A percentile compares a stretch with the other conserved stretches of the same genome.
Conservation (phyloP, 2,113 vertebrate genomes). For the Ifrita kowaldi region DNA sequence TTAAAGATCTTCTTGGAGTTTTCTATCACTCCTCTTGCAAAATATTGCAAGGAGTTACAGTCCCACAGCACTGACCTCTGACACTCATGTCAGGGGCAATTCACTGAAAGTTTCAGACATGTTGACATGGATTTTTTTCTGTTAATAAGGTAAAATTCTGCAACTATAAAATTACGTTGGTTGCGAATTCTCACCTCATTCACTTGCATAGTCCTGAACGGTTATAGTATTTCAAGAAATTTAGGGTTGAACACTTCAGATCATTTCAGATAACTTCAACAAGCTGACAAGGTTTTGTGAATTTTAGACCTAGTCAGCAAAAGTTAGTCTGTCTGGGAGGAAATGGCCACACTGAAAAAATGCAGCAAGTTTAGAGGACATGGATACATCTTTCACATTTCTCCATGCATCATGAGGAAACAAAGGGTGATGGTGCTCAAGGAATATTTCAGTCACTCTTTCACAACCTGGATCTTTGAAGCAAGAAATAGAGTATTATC, state of each 20-base stretch:
- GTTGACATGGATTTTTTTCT: not conserved
- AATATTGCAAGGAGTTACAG: not conserved
- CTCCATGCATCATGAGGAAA: not conserved
- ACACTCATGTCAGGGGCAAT: not conserved
- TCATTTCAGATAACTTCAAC: not conserved
- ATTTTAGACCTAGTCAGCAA: not conserved
- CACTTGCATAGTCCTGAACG: not conserved
- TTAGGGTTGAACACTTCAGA: not conserved
- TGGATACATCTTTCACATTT: not conserved
- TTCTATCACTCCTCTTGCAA: not conserved
- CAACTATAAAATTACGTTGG: not conserved
- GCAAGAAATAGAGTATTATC: not conserved
- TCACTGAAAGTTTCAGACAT: not conserved
- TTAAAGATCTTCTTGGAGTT: not conserved
- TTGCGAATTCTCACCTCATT: not conserved
- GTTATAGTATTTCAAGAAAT: not conserved
- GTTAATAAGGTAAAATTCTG: not conserved
- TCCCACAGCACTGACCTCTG: not conserved
- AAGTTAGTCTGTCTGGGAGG: not conserved
- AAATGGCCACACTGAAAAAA: not conserved
- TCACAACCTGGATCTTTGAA: not conserved
- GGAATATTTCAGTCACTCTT: not conserved
- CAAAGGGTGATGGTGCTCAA: not conserved
- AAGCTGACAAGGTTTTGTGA: not conserved
- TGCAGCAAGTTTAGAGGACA: not conserved